Base-by-base conservation (phyloP, 2,888 invertebrate genomes). In the Panzeria rudis region DNA sequence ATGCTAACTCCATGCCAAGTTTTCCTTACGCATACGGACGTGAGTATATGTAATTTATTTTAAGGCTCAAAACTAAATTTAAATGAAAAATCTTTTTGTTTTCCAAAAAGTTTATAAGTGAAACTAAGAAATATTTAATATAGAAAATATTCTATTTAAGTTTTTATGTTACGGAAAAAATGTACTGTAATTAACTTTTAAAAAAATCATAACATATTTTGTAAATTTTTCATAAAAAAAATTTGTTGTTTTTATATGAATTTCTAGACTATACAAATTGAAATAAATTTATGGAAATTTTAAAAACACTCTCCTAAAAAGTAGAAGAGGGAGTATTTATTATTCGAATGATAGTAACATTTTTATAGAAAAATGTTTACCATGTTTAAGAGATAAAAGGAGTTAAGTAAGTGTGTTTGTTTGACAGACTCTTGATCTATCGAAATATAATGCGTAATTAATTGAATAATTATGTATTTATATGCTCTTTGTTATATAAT, bases 151-250 rank as follows among this genome's bases (percentile, higher is more conserved):
- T 85, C 77, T 77, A 73, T 69, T 73, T 82, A 78, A 82, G 77
- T 71, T 78, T 75, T 71, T 72, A 84, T 72, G 50, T 81, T 84
- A 81, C 64, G 78, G 75, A 75, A 78, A 64, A 68, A 73, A 82
- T 83, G 85, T 85, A 85, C 85, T 85, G 69, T 85, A 83, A 85
- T 85, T 83, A 85, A 79, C 62, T 79, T 85, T 79, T 44, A 82
- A 81, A 76, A 64, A 78, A 69, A 59, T 25, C n/a, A 81, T 73
- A 78, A 62, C 61, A 75, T 85, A 79, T 85, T 85, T 85, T 85
- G 82, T 85, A 83, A 82, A 82, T 69, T 85, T 85, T 84, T 84
- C 77, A 79, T 75, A 61, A 47, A 61, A 44, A 38, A 75, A 52
- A 79, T 64, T 68, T 68, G 68, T 68, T 82, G 72, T 77, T 84